These are phyloP conservation scores for Eustalomyia histrio DNA, from an alignment of 2,888 invertebrate genomes.

Conservation along the genomic window DNA sequence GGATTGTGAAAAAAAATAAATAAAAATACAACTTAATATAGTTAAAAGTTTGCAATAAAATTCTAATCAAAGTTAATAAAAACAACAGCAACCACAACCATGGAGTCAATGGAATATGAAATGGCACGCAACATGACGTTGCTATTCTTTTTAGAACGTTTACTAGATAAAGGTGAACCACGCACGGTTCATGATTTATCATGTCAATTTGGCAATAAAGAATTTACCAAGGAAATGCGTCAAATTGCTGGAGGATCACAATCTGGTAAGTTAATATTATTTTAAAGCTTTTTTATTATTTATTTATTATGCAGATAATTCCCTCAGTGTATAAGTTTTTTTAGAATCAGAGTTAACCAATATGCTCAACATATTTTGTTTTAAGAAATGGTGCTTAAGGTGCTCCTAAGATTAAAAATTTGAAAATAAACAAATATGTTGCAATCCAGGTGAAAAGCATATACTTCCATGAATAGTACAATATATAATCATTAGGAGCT, in stretches of 20 bases:
- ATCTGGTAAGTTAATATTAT: slow-evolving; percentile 85
- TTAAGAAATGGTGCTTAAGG: too few relatives aligned
- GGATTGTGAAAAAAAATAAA: slow-evolving; percentile 29
- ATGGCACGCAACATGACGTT: slow-evolving; percentile 96
- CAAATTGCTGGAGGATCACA: slow-evolving; percentile 97
- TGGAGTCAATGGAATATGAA: slow-evolving; percentile 97
- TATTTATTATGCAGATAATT: too few relatives aligned
- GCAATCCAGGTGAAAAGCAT: too few relatives aligned
- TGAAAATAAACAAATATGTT: too few relatives aligned
- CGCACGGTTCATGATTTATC: slow-evolving; percentile 98
- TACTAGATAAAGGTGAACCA: slow-evolving; percentile 97
- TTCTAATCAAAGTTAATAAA: neutral
- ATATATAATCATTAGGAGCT: too few relatives aligned
- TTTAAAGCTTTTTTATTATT: too few relatives aligned
- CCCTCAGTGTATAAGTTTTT: too few relatives aligned
- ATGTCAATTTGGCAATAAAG: slow-evolving; percentile 99
- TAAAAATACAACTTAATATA: neutral
- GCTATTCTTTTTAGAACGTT: slow-evolving; percentile 98
- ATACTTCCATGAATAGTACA: too few relatives aligned
- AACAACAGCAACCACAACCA: slow-evolving; percentile 73
- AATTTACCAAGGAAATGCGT: slow-evolving; percentile 99
- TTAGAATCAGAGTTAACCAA: too few relatives aligned
- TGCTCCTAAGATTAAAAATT: too few relatives aligned
- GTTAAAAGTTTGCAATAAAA: neutral
- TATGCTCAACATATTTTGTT: too few relatives aligned